Conservation (phyloP, 2,113 vertebrate species). For the Semnornis frantzii region DNA sequence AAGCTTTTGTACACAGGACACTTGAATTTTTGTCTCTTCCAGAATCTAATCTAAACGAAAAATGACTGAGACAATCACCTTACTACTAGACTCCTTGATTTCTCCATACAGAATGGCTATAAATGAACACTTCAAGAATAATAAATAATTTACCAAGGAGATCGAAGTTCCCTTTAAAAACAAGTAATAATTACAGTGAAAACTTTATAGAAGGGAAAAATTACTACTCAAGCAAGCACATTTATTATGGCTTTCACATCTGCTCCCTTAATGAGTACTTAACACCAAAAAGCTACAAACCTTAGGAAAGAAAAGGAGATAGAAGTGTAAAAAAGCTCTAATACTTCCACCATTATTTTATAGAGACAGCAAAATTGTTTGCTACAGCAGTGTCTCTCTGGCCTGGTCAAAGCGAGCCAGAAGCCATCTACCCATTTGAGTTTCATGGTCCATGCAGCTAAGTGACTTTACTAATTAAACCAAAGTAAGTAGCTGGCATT, state of each 20-base stretch:
- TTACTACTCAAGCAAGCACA: background rate
- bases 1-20: background rate
- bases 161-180: background rate
- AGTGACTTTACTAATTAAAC: constrained; percentile 1
- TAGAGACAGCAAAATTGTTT: background rate
- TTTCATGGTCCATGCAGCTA: background rate
- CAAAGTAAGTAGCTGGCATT: background rate
- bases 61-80: background rate
- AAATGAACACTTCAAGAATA: background rate
- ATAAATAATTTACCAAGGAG: background rate
- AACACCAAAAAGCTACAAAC: background rate
- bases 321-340: background rate
- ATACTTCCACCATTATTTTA: background rate
- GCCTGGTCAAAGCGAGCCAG: background rate
- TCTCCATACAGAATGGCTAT: background rate
- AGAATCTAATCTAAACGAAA: background rate
- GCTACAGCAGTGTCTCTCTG: background rate
- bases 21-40: background rate
- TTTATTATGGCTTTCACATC: background rate
- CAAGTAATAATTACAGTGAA: background rate
- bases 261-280: background rate
- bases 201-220: background rate
- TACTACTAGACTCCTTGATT: background rate
- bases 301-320: background rate
- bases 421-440: background rate